Base-by-base conservation (phyloP, 2,113 vertebrate genomes). In the Vireo altiloquus region DNA sequence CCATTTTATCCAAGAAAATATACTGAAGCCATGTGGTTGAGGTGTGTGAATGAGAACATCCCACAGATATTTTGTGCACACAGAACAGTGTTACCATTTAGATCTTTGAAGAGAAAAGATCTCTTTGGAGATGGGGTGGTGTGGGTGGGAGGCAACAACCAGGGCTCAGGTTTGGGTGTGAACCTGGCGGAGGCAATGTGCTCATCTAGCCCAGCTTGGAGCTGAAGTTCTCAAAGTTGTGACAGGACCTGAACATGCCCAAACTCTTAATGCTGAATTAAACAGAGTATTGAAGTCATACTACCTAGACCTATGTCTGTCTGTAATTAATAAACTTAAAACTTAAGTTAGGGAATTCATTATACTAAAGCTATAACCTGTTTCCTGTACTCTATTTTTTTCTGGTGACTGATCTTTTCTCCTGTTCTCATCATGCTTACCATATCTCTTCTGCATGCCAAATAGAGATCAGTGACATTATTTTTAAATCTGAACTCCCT, bases 371-470 rank as follows among this genome's bases (percentile, higher is more conserved):
- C 66, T 85, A 83, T 88, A 92, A 90, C 79, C 68, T 90, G 35
- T 90, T 92, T 94, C 82, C 88, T 92, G 68, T 54, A 42, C 46
- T 95, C 57, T 75, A 11, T 80, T 89, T 92, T 78, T 86, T 77
- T 60, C 54, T 90, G 30, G 50, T 91, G 84, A 93, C 82, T 90
- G 90, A 91, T 96, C 66, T 88, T 69, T 91, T 95, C 78, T 89
- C 53, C 53, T 60, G 19, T 82, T 87, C 63, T 92, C 86, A 80
- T 95, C 82, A 15, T 52, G 68, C 74, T 79, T 91, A 40, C 78
- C 61, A 61, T 63, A 79, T 82, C 82, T 76, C 90, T 74, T 33
- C 74, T 80, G 64, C 88, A 68, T 83, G 79, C 92, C 90, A 92
- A 90, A 81, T 60, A 91, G 90, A 85, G 76, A 92, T 80, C 71